A percentile compares a stretch with the other conserved stretches of the same genome.
Conservation (phyloP, 1,140 invertebrate genomes). For the Formica exsecta region DNA sequence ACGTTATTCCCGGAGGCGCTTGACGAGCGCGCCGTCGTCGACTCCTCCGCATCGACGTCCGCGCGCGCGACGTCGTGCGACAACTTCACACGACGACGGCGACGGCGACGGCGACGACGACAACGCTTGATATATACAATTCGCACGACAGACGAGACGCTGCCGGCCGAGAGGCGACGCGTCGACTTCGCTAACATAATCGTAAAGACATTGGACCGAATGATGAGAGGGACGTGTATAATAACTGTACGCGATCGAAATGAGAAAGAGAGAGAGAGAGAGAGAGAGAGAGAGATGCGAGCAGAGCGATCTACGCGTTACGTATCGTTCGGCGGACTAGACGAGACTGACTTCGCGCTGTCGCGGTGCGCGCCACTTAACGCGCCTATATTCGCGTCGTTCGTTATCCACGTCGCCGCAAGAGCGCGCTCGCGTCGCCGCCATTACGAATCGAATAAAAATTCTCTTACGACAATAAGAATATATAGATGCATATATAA, state of each 20-base stretch:
- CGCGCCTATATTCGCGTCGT: conserved; percentile 28
- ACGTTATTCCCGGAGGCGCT: conserved; percentile 11
- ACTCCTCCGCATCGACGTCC: conserved; percentile 33
- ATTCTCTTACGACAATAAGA: neutral
- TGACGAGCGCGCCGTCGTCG: conserved; percentile 44
- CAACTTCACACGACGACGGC: neutral
- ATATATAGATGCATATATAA: neutral
- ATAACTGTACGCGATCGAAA: neutral
- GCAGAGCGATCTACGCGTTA: neutral
- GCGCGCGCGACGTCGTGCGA: neutral
- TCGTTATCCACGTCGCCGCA: neutral
- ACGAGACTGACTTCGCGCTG: conserved; percentile 56
- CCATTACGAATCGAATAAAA: neutral
- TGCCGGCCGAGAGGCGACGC: conserved; percentile 3
- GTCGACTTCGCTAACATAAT: conserved; percentile 13
- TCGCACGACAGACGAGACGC: conserved; percentile 22
- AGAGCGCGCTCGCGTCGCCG: neutral
- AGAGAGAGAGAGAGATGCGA: neutral
- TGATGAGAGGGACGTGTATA: neutral
- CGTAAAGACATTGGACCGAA: neutral
- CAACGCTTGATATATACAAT: neutral
- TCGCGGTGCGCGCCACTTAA: conserved; percentile 57
- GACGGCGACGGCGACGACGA: neutral
- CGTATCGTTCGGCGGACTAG: neutral
- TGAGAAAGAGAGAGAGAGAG: neutral